Evolutionary conservation across 2,113 vertebrate genomes (phyloP).

Genomic region (Rhabdomys dilectus): DNA sequence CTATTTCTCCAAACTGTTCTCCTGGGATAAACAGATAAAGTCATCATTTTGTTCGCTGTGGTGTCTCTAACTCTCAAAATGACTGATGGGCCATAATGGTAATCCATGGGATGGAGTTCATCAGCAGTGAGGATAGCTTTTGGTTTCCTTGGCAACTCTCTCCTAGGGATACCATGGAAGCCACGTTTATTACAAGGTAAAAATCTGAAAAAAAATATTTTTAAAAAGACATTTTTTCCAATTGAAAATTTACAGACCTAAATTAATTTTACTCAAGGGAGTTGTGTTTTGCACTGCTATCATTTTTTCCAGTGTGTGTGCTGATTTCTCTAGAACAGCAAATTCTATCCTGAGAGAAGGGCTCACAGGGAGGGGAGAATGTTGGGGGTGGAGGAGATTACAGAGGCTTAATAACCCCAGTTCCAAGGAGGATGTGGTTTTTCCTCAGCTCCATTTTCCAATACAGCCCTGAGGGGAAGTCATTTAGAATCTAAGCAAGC

Average conservation of each 20-base stretch:
- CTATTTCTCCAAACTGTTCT: conserved; percentile 77
- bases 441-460: conserved; percentile 66
- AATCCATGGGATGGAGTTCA: conserved; percentile 78
- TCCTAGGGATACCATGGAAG: conserved; percentile 82
- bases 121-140: conserved; percentile 79
- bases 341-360: conserved; percentile 57
- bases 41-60: conserved; percentile 73
- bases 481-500: conserved; percentile 49
- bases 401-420: conserved; percentile 40
- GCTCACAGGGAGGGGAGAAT: background rate
- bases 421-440: conserved; percentile 30
- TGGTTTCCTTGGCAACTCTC: conserved; percentile 88
- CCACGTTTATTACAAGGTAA: conserved; percentile 85
- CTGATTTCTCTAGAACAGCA: conserved; percentile 73
- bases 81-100: conserved; percentile 84
- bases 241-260: conserved; percentile 79
- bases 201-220: conserved; percentile 75
- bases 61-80: conserved; percentile 81
- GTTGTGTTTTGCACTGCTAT: conserved; percentile 72
- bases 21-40: conserved; percentile 83
- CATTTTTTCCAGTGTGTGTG: conserved; percentile 58
- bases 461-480: conserved; percentile 32
- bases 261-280: conserved; percentile 86
- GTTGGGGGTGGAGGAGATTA: conserved; percentile 39
- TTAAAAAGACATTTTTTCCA: conserved; percentile 82